Evolutionary conservation across 2,888 invertebrate species (phyloP), one percentile per base, ranked within the genome.

Genomic region (Cryptus armator): DNA sequence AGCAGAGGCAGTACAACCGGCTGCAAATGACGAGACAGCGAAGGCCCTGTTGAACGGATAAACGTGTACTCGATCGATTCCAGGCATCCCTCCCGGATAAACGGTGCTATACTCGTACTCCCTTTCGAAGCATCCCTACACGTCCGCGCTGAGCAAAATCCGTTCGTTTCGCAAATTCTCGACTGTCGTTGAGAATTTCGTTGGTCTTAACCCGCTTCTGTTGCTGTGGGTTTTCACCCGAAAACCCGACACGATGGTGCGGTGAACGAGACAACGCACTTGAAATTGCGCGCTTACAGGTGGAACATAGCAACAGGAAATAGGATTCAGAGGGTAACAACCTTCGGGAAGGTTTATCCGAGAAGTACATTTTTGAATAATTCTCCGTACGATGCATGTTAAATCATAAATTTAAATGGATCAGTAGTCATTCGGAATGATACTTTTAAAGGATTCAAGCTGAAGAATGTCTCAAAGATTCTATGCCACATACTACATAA

Each of bases 21-120:
- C 85, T 85, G 85, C 82, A 76, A 76, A 85, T 82, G 85, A 85
- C 79, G 76, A 79, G 79, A 82, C 79, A 76, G 71, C 66, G 67
- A 76, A 76, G 75, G 67, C 71, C 37, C 76, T 62, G 78, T 44
- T 64, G 67, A 82, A 85, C 70, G 76, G 79, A 82, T 79, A 85
- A 82, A 82, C 79, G 82, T 74, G 64, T 78, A 84, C 64, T 44
- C 81, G 80, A 85, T 85, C 85, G 82, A 85, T 80, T 82, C 79
- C 76, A 79, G 76, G 56, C 82, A 46, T 44, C 71, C 82, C 79
- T 48, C 64, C 59, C 66, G 72, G 44, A 76, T 82, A 76, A 53
- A 81, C 68, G 64, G 67, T 66, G 68, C 37, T 5, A 14, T 66
- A 32, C 66, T 72, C 64, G 14, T 43, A 46, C 68, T 56, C 70